phyloP scores from a whole-genome alignment of 1,140 invertebrate species.

The Leptinotarsa texana region DNA sequence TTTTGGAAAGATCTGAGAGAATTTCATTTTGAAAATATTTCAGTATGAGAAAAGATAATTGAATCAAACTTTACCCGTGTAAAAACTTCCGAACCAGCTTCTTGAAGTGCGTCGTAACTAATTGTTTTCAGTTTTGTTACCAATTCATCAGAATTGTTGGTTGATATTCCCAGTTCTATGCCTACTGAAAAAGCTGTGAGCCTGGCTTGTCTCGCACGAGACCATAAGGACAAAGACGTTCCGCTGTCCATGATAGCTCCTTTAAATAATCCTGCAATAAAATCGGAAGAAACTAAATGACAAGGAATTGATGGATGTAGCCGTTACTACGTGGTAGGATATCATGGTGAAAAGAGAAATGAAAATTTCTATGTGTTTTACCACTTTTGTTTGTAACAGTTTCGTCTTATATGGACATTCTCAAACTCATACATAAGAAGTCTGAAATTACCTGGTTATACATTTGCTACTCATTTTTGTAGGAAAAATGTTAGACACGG shows the following conservation, averaged over 20 bases:
- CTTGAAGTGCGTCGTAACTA: background rate
- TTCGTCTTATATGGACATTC: no score
- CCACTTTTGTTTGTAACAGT: no score
- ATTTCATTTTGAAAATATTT: no score
- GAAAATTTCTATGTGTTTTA: no score
- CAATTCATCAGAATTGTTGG: background rate
- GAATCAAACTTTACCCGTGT: background rate
- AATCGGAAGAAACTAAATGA: background rate
- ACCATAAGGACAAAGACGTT: background rate
- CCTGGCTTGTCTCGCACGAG: background rate
- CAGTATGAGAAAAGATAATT: no score
- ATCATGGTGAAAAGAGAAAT: no score
- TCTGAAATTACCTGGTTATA: background rate
- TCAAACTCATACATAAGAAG: background rate
- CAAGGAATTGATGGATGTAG: no score
- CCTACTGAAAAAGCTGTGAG: background rate
- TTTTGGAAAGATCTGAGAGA: no score
- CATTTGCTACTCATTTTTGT: background rate
- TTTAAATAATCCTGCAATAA: background rate
- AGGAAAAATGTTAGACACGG: background rate
- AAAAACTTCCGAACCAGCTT: background rate
- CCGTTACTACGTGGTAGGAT: no score
- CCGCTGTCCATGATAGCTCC: slow-evolving; percentile 10
- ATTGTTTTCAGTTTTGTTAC: background rate
- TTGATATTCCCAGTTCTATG: background rate